Conservation (phyloP, 2,113 vertebrate genomes). For the Scortum barcoo region DNA sequence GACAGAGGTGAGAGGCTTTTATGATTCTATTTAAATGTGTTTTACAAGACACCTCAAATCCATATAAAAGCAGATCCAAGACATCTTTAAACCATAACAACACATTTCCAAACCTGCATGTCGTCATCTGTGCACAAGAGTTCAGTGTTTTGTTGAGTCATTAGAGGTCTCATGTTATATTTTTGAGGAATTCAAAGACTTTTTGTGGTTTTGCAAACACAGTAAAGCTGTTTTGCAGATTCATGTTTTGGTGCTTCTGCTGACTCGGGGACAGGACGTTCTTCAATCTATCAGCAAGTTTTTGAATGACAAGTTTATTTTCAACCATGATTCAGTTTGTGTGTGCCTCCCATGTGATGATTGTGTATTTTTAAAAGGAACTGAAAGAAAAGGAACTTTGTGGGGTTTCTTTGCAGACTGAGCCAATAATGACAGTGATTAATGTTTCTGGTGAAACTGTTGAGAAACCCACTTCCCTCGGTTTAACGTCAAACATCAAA, state of each 20-base stretch:
- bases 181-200: neutral
- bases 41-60: too few relatives aligned
- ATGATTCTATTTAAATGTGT: too few relatives aligned
- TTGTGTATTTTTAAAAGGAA: too few relatives aligned
- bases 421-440: neutral
- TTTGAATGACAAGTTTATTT: neutral
- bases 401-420: neutral
- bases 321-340: conserved; percentile 7
- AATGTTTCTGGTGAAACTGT: neutral
- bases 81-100: too few relatives aligned
- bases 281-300: neutral
- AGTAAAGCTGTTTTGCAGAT: neutral
- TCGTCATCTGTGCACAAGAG: too few relatives aligned
- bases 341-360: neutral
- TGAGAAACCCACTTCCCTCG: too few relatives aligned
- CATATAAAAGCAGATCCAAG: too few relatives aligned
- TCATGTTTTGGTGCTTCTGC: neutral
- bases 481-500: neutral
- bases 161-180: fast-evolving
- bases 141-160: too few relatives aligned
- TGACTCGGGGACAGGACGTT: neutral
- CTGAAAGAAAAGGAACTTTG: too few relatives aligned
- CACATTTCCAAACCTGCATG: too few relatives aligned
- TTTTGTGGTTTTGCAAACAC: neutral
- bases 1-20: too few relatives aligned